Conservation (phyloP, 2,113 vertebrate species). For the Syngnathus scovelli region DNA sequence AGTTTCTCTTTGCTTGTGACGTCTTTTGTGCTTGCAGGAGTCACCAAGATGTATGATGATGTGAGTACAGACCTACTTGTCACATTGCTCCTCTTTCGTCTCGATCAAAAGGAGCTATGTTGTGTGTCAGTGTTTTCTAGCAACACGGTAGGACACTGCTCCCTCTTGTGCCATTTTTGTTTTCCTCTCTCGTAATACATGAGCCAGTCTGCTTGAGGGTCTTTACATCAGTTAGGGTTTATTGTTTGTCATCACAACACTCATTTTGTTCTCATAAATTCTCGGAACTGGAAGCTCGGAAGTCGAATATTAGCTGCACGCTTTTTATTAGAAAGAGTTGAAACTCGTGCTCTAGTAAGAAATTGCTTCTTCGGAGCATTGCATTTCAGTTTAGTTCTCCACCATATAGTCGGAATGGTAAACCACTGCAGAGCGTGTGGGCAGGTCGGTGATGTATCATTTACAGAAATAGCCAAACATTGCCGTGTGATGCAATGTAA, state of each 20-base stretch:
- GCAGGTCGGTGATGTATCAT: neutral
- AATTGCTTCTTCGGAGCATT: neutral
- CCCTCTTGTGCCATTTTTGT: constrained; percentile 22
- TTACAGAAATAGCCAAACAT: neutral
- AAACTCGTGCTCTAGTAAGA: neutral
- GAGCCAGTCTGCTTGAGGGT: constrained; percentile 14
- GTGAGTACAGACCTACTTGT: constrained; percentile 10
- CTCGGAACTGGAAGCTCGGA: constrained; percentile 3
- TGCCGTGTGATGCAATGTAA: neutral
- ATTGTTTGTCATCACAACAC: constrained; percentile 22
- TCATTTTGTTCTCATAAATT: constrained; percentile 1
- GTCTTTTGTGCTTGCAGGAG: constrained; percentile 13
- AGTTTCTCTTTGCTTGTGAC: constrained; percentile 14
- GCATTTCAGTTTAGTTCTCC: neutral
- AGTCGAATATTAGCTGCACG: constrained; percentile 2
- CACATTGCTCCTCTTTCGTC: constrained; percentile 6
- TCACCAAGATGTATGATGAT: neutral
- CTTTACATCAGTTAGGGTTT: constrained; percentile 33
- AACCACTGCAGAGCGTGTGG: neutral
- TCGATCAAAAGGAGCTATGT: constrained; percentile 29
- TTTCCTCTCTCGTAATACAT: constrained; percentile 14
- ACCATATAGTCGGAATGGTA: neutral
- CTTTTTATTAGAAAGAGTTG: constrained; percentile 9
- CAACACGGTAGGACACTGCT: constrained; percentile 44
- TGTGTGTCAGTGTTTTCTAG: constrained; percentile 27